Conservation (phyloP, 92 coral and sea anemone species). For the Palythoa grandiflora region DNA sequence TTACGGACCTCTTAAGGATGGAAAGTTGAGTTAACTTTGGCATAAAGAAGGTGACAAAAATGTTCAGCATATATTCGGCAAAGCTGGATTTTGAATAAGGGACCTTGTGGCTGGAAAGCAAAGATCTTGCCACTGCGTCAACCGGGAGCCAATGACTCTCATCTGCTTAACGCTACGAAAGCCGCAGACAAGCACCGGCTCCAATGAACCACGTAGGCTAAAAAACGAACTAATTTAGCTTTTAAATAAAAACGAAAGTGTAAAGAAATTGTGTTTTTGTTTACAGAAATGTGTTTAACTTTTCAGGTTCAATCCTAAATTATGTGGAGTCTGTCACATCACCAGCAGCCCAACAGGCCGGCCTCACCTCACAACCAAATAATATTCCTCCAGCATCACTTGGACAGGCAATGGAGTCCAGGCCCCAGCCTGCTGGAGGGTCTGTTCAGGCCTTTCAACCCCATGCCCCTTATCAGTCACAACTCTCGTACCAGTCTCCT, state of each 20-base stretch:
- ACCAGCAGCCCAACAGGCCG: constrained; percentile 59
- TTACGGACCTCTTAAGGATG: no score
- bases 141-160: no score
- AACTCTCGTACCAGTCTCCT: constrained; percentile 37
- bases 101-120: no score
- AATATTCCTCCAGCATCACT: constrained; percentile 50
- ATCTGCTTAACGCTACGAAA: no score
- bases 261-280: neutral
- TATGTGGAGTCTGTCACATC: constrained; percentile 88
- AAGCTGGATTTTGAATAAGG: no score
- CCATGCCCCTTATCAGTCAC: constrained; percentile 57
- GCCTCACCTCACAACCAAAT: constrained; percentile 63
- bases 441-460: constrained; percentile 34
- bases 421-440: constrained; percentile 56
- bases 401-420: constrained; percentile 47
- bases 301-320: constrained; percentile 67
- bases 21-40: no score
- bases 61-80: no score
- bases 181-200: no score
- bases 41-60: no score
- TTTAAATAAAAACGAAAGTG: neutral
- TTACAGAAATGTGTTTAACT: neutral
- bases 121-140: no score
- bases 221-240: no score
- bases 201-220: no score